Evolutionary conservation across 2,113 vertebrate species (phyloP).

Genomic region (Uria lomvia): DNA sequence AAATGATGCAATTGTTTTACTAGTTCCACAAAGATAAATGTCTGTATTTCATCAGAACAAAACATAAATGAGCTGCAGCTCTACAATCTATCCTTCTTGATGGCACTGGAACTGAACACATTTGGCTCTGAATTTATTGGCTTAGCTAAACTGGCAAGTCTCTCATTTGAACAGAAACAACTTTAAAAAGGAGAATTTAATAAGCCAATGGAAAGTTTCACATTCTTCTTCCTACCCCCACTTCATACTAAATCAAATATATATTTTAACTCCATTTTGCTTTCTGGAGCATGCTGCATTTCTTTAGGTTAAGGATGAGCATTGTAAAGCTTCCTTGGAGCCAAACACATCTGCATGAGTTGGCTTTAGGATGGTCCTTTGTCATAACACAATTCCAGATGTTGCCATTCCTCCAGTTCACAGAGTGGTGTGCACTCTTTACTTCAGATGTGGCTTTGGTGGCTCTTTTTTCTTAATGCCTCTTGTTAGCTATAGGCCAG

Average conservation of each 20-base stretch:
- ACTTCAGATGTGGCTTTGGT: neutral
- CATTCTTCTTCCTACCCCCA: neutral
- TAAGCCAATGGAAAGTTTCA: constrained; percentile 4
- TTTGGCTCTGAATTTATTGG: constrained; percentile 32
- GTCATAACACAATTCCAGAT: neutral
- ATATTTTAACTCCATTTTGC: neutral
- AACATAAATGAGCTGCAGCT: constrained; percentile 40
- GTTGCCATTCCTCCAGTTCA: neutral
- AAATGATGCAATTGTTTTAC: constrained; percentile 62
- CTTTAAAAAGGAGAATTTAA: constrained; percentile 17
- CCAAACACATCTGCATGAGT: neutral
- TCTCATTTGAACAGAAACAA: constrained; percentile 10
- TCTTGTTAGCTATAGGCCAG: neutral
- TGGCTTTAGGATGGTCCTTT: neutral
- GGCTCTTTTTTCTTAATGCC: neutral
- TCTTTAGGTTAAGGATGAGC: neutral
- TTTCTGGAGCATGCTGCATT: neutral
- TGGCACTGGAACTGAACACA: constrained; percentile 32
- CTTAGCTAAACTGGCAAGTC: neutral
- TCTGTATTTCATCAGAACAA: constrained; percentile 61
- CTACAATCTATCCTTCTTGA: constrained; percentile 37
- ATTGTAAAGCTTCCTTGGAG: neutral
- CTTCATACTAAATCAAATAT: neutral
- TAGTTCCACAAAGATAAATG: constrained; percentile 44
- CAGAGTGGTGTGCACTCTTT: neutral